Evolutionary conservation across 2,888 invertebrate genomes (phyloP).

Genomic region (Mythimna ferrago): DNA sequence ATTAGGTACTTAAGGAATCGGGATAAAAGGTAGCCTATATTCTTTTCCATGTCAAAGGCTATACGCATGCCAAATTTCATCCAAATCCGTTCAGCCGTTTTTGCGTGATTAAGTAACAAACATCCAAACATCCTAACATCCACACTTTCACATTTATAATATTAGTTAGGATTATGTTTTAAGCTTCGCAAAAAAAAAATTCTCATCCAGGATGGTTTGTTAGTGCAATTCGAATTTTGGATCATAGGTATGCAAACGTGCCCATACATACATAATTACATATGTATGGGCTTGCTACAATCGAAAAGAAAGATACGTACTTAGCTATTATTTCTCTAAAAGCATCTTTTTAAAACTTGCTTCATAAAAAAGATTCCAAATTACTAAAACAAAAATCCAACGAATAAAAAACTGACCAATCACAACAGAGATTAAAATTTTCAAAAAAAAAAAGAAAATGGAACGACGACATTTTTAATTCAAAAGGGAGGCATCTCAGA

Average conservation of each 20-base stretch:
- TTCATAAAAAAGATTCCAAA: slow-evolving; percentile 1
- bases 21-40: no score
- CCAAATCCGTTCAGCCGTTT: no score
- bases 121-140: no score
- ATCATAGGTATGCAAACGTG: neutral
- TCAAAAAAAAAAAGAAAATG: slow-evolving; percentile 57
- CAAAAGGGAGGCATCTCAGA: slow-evolving; percentile 60
- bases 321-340: neutral
- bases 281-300: no score
- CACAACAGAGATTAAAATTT: slow-evolving; percentile 55
- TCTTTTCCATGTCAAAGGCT: no score
- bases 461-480: slow-evolving; percentile 62
- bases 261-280: neutral
- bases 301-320: neutral
- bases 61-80: no score
- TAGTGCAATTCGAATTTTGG: neutral
- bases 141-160: no score
- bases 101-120: no score
- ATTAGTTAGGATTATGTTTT: no score
- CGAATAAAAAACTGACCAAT: slow-evolving; percentile 56
- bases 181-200: neutral
- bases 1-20: no score
- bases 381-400: slow-evolving; percentile 16
- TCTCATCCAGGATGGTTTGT: neutral
- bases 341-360: neutral